phyloP scores from a whole-genome alignment of 2,113 vertebrate genomes.

The Heterotis niloticus region DNA sequence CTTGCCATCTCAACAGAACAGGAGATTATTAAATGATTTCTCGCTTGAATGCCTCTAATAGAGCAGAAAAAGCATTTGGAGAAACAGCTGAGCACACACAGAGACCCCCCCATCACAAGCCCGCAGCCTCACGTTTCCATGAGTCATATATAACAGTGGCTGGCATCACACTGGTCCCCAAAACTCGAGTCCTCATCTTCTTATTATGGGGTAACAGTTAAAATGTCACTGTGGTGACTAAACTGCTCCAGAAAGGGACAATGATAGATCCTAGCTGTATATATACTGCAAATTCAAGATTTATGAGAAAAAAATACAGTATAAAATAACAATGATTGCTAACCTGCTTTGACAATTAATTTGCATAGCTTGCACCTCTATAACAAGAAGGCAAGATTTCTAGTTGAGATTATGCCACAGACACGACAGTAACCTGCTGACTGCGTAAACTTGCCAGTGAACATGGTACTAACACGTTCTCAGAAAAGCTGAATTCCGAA shows the following conservation, averaged over 20 bases:
- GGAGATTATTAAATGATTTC: slow-evolving; percentile 24
- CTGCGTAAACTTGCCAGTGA: too few species aligned
- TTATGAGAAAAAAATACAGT: not conserved
- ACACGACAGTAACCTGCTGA: not conserved
- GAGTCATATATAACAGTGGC: not conserved
- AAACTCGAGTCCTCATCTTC: not conserved
- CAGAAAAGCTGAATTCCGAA: not conserved
- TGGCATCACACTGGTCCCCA: not conserved
- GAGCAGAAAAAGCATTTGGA: not conserved
- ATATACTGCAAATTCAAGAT: not conserved
- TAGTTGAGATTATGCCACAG: not conserved
- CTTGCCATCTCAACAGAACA: not conserved
- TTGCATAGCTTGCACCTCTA: slow-evolving; percentile 2
- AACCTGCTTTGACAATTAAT: not conserved
- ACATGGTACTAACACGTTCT: too few species aligned
- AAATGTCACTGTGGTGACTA: too few species aligned
- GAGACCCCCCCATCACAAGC: not conserved
- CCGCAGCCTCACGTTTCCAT: not conserved
- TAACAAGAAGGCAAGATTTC: not conserved
- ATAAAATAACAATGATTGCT: not conserved
- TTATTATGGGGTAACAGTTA: not conserved
- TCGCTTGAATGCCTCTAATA: slow-evolving; percentile 7
- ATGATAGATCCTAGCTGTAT: not conserved
- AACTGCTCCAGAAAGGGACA: not conserved
- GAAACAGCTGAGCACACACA: slow-evolving; percentile 15